Evolutionary conservation across 1,140 invertebrate genomes (phyloP), one percentile per base, ranked within the genome.

Genomic region (Zaprionus inermis): DNA sequence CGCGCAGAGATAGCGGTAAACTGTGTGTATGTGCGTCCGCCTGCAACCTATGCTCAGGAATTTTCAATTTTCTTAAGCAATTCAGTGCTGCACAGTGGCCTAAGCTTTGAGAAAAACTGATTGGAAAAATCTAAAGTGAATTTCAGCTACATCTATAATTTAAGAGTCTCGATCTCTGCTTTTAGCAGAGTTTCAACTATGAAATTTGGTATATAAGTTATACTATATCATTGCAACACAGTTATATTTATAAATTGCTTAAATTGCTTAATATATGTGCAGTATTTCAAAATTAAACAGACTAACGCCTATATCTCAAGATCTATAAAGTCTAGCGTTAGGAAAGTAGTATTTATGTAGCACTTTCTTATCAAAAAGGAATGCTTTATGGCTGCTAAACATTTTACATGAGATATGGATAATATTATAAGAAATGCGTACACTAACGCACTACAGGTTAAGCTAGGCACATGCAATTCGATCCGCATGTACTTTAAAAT

Each of bases 11-110:
- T 11, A 18, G 16, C 22, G 51, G 36, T 36, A 59, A 76, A 84
- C 59, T 30, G 55, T 61, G 52, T 60, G 46, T 44, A 20, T 81
- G 63, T 54, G 22, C 70, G 32, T 75, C 6, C 34, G 30, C 30
- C 44, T 77, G 71, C 65, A 60, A 72, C 67, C 54, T 60, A 60
- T 72, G 79, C 76, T 68, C 38, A 41, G 80, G 75, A 84, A 81
- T 84, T 90, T 89, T 84, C 75, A 89, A 89, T 89, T 89, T 88
- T 89, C 84, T 84, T 81, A 84, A 75, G 68, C 76, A 64, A 69
- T 34, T 49, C 36, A 34, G 18, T 20, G 30, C 16, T 30, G 32
- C 64, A 67, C 72, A 74, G 57, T 74, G 57, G 32, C 1, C 10
- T 38, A 22, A 24, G 12, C 0, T 2, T 3, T 1, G 2, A 3